Percentiles rank a stretch among this genome's conserved stretches.
Evolutionary conservation across 2,797 vertebrate species (phyloP).

Genomic region (Sebastes taczanowskii): DNA sequence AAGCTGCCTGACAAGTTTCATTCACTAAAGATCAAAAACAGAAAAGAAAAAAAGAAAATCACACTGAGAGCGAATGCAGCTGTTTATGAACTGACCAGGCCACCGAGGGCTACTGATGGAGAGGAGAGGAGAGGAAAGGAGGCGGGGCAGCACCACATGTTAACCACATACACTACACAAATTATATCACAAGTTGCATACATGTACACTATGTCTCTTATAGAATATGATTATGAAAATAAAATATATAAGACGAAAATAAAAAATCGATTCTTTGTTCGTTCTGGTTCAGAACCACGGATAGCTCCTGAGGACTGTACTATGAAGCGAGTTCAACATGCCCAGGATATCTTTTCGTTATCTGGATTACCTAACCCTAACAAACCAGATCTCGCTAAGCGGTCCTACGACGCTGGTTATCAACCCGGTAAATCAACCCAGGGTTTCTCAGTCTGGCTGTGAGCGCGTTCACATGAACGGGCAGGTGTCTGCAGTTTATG

Average conservation of each 20-base stretch:
- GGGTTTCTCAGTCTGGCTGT: too few relatives aligned
- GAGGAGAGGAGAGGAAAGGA: neutral
- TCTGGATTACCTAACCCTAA: too few relatives aligned
- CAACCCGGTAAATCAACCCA: too few relatives aligned
- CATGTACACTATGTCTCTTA: neutral
- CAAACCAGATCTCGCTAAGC: too few relatives aligned
- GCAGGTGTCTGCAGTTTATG: too few relatives aligned
- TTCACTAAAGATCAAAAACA: neutral
- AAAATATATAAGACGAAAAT: neutral
- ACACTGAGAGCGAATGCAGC: neutral
- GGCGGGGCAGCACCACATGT: slow-evolving; percentile 31
- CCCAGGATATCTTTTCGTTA: too few relatives aligned
- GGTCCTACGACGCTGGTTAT: too few relatives aligned
- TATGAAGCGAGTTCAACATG: too few relatives aligned
- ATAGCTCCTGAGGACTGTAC: slow-evolving; percentile 26
- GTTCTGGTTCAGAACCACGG: slow-evolving; percentile 49
- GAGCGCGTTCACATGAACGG: too few relatives aligned
- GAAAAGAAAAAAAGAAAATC: neutral
- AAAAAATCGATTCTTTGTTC: neutral
- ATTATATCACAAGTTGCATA: neutral
- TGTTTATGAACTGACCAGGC: neutral
- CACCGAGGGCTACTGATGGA: neutral
- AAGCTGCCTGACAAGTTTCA: neutral
- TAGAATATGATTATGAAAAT: neutral
- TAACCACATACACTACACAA: neutral